Conservation (phyloP, 2,113 vertebrate genomes). For the Lasiurus borealis region DNA sequence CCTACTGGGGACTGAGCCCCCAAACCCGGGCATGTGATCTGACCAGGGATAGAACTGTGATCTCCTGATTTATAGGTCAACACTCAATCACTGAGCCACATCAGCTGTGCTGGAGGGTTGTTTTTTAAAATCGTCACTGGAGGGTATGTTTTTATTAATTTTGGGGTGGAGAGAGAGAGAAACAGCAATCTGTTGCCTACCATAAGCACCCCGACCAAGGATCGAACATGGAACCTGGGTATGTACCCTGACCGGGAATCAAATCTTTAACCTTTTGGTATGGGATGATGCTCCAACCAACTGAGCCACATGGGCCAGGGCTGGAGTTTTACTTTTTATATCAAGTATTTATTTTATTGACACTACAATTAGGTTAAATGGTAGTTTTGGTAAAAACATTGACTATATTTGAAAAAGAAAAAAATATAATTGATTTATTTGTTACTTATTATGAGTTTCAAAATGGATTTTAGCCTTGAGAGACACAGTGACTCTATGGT, state of each 20-base stretch:
- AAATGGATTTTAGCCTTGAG: conserved; percentile 32
- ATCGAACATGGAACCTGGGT: not conserved
- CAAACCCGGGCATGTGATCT: no score
- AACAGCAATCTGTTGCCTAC: not conserved
- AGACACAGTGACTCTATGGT: not conserved
- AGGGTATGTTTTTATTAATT: not conserved
- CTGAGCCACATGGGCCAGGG: not conserved
- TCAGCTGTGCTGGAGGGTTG: not conserved
- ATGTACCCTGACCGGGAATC: not conserved
- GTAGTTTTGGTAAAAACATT: conserved; percentile 6
- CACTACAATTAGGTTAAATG: not conserved
- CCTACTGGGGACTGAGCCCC: no score
- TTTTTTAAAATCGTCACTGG: not conserved
- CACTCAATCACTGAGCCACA: no score
- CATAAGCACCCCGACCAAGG: not conserved
- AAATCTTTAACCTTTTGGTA: not conserved
- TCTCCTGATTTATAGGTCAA: no score
- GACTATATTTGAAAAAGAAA: not conserved
- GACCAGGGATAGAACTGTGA: no score
- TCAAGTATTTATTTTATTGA: conserved; percentile 33
- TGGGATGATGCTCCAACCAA: not conserved
- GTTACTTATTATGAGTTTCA: conserved; percentile 30
- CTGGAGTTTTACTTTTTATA: conserved; percentile 46
- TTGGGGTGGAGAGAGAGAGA: not conserved
- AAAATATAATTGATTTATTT: conserved; percentile 9